Conservation (phyloP, 2,888 invertebrate genomes). For the Periphyllus acericola region DNA sequence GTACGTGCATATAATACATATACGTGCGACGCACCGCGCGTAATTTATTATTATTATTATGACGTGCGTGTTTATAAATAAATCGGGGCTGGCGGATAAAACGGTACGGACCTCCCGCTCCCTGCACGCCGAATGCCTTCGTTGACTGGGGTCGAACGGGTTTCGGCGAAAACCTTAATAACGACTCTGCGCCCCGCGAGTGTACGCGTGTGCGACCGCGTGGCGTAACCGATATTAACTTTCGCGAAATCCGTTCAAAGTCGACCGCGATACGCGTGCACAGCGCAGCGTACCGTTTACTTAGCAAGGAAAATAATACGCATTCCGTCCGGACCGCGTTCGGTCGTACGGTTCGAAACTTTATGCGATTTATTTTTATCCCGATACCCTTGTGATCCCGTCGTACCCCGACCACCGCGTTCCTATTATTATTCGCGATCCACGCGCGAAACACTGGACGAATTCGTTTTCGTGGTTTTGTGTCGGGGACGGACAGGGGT, state of each 20-base stretch:
- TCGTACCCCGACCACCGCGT: too few relatives aligned
- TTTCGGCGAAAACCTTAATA: not conserved
- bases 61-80: not conserved
- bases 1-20: too few relatives aligned
- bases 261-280: not conserved
- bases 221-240: not conserved
- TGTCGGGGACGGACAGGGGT: too few relatives aligned
- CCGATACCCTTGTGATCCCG: not conserved
- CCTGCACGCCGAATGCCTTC: too few relatives aligned
- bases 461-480: too few relatives aligned
- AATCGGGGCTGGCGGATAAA: not conserved
- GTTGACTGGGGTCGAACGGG: not conserved
- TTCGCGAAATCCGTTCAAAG: not conserved
- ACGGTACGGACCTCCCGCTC: not conserved
- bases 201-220: too few relatives aligned
- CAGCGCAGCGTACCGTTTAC: not conserved
- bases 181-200: not conserved
- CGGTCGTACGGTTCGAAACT: not conserved
- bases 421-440: too few relatives aligned
- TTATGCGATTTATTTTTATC: not conserved
- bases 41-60: too few relatives aligned
- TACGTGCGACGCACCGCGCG: too few relatives aligned
- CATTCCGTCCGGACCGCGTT: too few relatives aligned
- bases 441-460: too few relatives aligned
- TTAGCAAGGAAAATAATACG: not conserved